These are phyloP conservation scores for Pseudolycoriella hygida DNA, from an alignment of 2,888 invertebrate species.

Conservation along the genomic window DNA sequence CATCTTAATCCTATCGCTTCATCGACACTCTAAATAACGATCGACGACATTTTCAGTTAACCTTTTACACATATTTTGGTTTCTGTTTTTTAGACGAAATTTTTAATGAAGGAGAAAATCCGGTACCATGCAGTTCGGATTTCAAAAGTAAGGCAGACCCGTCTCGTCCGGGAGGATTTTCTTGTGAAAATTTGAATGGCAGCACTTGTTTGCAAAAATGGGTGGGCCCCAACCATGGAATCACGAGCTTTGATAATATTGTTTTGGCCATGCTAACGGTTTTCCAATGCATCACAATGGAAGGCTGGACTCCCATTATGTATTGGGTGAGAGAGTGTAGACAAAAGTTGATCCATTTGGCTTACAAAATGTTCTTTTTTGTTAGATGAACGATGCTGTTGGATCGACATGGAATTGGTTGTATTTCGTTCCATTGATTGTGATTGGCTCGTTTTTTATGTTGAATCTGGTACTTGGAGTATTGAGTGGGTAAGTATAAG, in stretches of 20 bases:
- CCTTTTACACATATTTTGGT: no score
- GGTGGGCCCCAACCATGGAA: constrained; percentile 95
- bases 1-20: no score
- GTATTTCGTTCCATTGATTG: constrained; percentile 99
- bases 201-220: constrained; percentile 75
- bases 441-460: constrained; percentile 99
- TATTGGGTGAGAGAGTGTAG: constrained; percentile 65
- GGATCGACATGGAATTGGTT: constrained; percentile 99
- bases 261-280: constrained; percentile 99
- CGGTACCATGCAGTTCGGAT: no score
- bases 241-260: constrained; percentile 99
- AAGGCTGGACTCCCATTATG: constrained; percentile 99
- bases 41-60: no score
- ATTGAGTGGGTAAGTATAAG: constrained; percentile 3
- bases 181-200: no score
- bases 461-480: constrained; percentile 98
- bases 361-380: constrained; percentile 5
- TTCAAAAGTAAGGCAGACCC: no score
- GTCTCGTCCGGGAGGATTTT: no score
- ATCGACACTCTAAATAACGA: no score
- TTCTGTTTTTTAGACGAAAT: no score
- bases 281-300: constrained; percentile 99
- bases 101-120: no score
- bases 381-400: constrained; percentile 96
- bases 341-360: background rate